These are phyloP conservation scores for Acrobasis repandana DNA, from an alignment of 2,888 invertebrate genomes.

Conservation along the genomic window DNA sequence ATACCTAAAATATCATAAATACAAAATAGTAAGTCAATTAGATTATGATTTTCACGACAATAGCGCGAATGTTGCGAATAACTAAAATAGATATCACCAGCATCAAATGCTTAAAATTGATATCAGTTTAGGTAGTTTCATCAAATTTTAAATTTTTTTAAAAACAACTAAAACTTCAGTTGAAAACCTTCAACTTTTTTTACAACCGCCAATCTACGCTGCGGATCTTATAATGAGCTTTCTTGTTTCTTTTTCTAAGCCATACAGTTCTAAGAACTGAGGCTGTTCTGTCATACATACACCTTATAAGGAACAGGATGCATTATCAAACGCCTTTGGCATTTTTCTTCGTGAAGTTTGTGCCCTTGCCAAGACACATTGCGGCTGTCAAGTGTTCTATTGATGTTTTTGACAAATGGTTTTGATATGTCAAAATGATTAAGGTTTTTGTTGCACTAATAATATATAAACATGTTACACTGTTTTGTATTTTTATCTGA, in stretches of 20 bases:
- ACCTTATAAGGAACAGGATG: conserved; percentile 6
- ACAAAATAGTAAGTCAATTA: too few relatives aligned
- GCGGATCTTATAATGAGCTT: conserved; percentile 26
- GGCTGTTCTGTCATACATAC: conserved; percentile 2
- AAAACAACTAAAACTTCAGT: background rate
- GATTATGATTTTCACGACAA: too few relatives aligned
- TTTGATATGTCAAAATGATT: conserved; percentile 20
- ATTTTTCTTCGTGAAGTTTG: conserved; percentile 27
- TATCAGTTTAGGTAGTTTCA: too few relatives aligned
- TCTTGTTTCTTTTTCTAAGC: conserved; percentile 32
- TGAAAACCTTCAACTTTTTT: background rate
- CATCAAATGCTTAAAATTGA: too few relatives aligned
- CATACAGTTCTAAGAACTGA: background rate
- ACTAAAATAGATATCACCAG: too few relatives aligned
- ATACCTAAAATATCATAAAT: too few relatives aligned
- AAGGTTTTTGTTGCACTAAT: conserved; percentile 2
- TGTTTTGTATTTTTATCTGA: background rate
- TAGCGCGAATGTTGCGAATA: too few relatives aligned
- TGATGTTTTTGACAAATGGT: conserved; percentile 26
- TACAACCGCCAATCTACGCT: background rate
- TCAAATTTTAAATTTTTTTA: too few relatives aligned
- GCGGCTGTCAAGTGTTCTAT: conserved; percentile 21
- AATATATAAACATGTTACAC: background rate
- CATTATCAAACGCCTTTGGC: conserved; percentile 23
- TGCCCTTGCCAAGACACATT: conserved; percentile 28